Evolutionary conservation across 2,113 vertebrate genomes (phyloP).

Genomic region (Eptesicus fuscus): DNA sequence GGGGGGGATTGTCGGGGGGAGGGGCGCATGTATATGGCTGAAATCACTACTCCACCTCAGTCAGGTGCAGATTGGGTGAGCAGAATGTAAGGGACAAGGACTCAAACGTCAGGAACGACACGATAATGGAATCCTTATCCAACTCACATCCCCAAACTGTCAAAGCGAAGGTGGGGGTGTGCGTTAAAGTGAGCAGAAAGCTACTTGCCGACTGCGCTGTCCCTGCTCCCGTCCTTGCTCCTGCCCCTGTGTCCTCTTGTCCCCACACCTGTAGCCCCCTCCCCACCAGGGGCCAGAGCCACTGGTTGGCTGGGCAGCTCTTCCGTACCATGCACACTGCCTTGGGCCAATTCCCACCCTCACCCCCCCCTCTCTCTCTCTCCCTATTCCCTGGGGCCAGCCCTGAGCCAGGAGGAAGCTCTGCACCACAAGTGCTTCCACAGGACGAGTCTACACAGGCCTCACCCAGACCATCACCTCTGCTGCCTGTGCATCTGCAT

Average conservation of each 20-base stretch:
- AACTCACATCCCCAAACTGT: neutral
- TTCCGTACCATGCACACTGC: neutral
- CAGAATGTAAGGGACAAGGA: neutral
- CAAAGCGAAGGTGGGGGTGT: neutral
- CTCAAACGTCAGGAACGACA: neutral
- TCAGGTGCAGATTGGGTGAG: neutral
- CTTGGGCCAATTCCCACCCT: neutral
- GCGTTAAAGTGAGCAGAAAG: neutral
- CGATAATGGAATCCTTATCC: neutral
- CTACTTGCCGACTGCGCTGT: neutral
- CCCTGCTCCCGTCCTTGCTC: neutral
- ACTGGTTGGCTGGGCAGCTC: neutral
- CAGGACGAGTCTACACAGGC: neutral
- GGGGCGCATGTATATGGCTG: neutral
- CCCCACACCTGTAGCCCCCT: neutral
- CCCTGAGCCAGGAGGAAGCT: neutral
- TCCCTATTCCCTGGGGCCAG: neutral
- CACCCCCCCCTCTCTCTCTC: neutral
- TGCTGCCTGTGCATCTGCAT: neutral
- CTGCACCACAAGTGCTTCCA: neutral
- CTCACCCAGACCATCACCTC: neutral
- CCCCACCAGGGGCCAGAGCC: neutral
- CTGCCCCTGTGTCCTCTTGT: neutral
- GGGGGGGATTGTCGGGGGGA: accelerated
- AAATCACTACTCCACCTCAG: neutral